A percentile compares a stretch with the other conserved stretches of the same genome.
Conservation (phyloP, 2,888 invertebrate species). For the Camptogramma bilineatum region DNA sequence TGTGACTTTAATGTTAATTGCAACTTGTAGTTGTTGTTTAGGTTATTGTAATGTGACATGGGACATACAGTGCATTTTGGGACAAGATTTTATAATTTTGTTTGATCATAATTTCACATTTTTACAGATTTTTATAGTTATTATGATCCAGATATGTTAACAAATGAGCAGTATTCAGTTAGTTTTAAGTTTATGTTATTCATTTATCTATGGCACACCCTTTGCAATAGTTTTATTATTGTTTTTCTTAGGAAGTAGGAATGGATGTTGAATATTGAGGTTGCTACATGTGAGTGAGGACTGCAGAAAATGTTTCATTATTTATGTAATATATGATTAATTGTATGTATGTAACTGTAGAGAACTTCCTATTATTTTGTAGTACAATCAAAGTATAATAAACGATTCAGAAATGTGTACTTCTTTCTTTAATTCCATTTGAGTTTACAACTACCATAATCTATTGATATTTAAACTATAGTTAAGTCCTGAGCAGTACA, state of each 20-base stretch:
- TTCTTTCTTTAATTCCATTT: conserved; percentile 41
- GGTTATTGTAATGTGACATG: conserved; percentile 57
- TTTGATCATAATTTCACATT: conserved; percentile 51
- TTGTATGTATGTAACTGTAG: conserved; percentile 72
- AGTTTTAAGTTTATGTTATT: conserved; percentile 54
- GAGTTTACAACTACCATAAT: background rate
- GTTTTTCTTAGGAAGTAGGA: conserved; percentile 48
- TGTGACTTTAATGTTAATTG: conserved; percentile 79
- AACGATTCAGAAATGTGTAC: conserved; percentile 77
- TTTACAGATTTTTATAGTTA: conserved; percentile 56
- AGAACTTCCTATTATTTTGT: conserved; percentile 86
- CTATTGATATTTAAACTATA: too few relatives aligned
- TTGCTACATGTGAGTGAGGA: conserved; percentile 64
- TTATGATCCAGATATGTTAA: conserved; percentile 63
- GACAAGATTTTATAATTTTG: conserved; percentile 49
- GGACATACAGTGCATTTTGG: conserved; percentile 62
- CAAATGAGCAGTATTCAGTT: conserved; percentile 81
- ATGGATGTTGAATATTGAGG: conserved; percentile 58
- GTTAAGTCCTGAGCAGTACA: too few relatives aligned
- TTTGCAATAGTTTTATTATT: conserved; percentile 41
- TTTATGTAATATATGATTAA: conserved; percentile 80
- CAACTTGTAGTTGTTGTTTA: conserved; percentile 66
- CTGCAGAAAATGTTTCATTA: conserved; percentile 78
- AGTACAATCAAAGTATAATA: conserved; percentile 85
- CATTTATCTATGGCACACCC: conserved; percentile 50